Base-by-base conservation (phyloP, 1,140 invertebrate species). In the Macrobrachium nipponense region DNA sequence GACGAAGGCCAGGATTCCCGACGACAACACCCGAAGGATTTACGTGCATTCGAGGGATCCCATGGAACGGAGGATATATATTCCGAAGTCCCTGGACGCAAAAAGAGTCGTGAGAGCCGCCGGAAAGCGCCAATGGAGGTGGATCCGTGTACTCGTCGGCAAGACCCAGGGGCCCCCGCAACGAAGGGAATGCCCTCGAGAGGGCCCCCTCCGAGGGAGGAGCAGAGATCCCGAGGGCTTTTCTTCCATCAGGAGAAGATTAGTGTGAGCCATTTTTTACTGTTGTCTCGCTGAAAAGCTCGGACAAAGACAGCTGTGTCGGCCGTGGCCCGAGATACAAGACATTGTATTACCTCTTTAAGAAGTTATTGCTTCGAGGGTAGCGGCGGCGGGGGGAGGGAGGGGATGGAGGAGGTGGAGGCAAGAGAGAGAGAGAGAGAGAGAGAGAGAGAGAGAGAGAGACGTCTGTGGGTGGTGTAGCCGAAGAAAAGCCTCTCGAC, bases 231-330 rank as follows among this genome's bases (percentile, higher is more conserved):
- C 51, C 8, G 51, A 51, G 51, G 51, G 66, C 80, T 68, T 60
- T 76, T 81, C 43, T 81, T 51, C 23, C 64, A 7, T 68, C 17
- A 20, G 17, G 18, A n/a, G 36, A 81, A 81, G 80, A 81, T 81
- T 81, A 18, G 80, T 81, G 80, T 72, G 44, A 58, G 68, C 58
- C 66, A 81, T 81, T 81, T 81, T 81, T 81, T 81, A 81, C 80
- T 64, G 43, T 70, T 59, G 44, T 20, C 23, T 17, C 60, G 44
- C 66, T 72, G 66, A 81, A 81, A 70, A 58, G 73, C 44, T 58
- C 23, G 51, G 80, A 81, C 80, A 81, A 81, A 81, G 80, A 58
- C 66, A 72, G 36, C 80, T 80, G 64, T 5, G 66, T 64, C 66
- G 80, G 36, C 64, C 80, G n/a, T n/a, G 43, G 72, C 43, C 80